Evolutionary conservation across 2,113 vertebrate genomes (phyloP), one percentile per base, ranked within the genome.

Genomic region (Vulpes ferrilata): DNA sequence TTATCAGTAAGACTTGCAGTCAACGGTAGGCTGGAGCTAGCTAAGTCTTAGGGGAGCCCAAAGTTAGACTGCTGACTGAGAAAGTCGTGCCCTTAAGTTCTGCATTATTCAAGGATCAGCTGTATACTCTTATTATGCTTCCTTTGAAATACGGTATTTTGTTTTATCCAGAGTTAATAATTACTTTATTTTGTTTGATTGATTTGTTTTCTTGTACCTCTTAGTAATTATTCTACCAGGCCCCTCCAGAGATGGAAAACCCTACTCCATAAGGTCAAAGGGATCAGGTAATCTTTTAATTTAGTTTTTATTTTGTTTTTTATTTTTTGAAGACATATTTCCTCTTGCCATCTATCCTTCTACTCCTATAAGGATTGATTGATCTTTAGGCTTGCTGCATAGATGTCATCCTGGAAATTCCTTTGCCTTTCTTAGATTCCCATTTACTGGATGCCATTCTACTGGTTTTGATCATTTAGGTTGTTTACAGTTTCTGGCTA

Each of bases 241-340:
- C 22, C 69, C 81, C 32, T 62, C 67, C 90, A 53, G 57, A 84
- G 80, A 84, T 53, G 32, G 62, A 35, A 93, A 83, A 73, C 43
- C 43, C 43, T 62, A 74, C 22, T 73, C 5, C 7, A 38, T 35
- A 85, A 53, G 23, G 43, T 64, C 67, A 85, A 74, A 76, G 1
- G 32, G n/a, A 60, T 83, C 53, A 92, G 53, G 90, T 62, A n/a
- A 84, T 74, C 13, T 62, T 60, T 59, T n/a, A 89, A 57, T n/a
- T 78, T 89, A 11, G 11, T 32, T 79, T 78, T 55, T 53, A 53
- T 87, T 87, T 55, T 60, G 27, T 60, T 23, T 82, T 71, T 38
- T 92, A 12, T 92, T 92, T 92, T 92, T 92, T 92, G 32, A 57
- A 93, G 23, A 53, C 23, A 22, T 84, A 30, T 60, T 32, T 71